Base-by-base conservation (phyloP, 2,113 vertebrate species). In the Neodon shergylaensis region DNA sequence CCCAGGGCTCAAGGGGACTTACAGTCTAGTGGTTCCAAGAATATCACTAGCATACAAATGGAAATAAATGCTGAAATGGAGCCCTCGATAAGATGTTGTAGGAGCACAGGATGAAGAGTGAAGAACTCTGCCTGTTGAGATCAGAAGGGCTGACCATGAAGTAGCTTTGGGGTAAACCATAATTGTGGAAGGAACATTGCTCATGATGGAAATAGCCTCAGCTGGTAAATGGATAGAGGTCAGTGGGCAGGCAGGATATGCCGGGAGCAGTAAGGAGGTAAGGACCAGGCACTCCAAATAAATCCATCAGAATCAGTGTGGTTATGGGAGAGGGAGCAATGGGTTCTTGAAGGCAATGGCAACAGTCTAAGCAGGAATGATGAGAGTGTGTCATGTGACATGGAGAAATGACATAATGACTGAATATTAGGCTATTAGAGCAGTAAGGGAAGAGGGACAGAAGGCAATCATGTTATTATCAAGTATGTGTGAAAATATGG, bases 1-100 rank as follows among this genome's bases (percentile, higher is more conserved):
- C 26, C 77, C 89, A 74, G 52, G n/a, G 52, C 70, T 92, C 79
- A 76, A 90, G 90, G 49, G 54, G 13, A 49, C 26, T 92, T 86
- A 54, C 3, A 19, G 26, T 70, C 31, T 58, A 88, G 17, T 42
- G 86, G 39, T 76, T 77, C 49, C 65, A 77, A 73, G 54, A 14
- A 94, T 0, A 21, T 39, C 52, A 90, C 44, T 90, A 44, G 81
- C 49, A 39, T 49, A 26, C 7, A 81, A 52, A 54, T 36, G 21
- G 77, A 95, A 94, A 86, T 54, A 86, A 88, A 72, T 52, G 33
- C 83, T 90, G 58, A 94, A 91, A 49, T 8, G 2, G 72, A 73
- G 33, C n/a, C 88, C 61, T 52, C 14, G 26, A 79, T 22, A 86
- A 94, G 76, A n/a, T 42, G 52, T 1, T 74, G 49, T 81, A 24